A percentile compares a stretch with the other conserved stretches of the same genome.
These are phyloP conservation scores for Parnassius orleans DNA, from an alignment of 2,888 invertebrate genomes.

Conservation along the genomic window DNA sequence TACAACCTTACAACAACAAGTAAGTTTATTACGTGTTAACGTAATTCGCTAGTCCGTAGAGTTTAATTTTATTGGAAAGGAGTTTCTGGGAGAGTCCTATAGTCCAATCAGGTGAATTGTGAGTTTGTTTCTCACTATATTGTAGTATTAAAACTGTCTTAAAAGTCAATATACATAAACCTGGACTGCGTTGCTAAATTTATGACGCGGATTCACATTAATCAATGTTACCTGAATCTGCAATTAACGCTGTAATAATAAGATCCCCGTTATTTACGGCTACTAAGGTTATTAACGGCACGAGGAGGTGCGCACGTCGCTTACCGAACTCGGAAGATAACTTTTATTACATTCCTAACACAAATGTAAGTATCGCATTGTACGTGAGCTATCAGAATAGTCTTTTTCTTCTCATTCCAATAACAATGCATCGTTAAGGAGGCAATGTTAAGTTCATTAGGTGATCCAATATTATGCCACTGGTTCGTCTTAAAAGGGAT, in stretches of 20 bases:
- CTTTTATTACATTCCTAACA: constrained; percentile 67
- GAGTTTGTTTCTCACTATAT: no score
- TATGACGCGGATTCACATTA: constrained; percentile 12
- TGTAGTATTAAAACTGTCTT: no score
- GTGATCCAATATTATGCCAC: constrained; percentile 24
- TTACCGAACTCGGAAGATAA: constrained; percentile 55
- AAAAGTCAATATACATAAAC: neutral
- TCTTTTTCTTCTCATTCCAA: constrained; percentile 49
- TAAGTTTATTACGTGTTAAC: no score
- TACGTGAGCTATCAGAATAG: constrained; percentile 60
- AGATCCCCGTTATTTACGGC: constrained; percentile 25
- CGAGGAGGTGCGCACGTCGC: constrained; percentile 44
- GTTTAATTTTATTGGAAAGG: no score
- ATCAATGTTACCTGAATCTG: constrained; percentile 21
- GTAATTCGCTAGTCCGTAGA: no score
- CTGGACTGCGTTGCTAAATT: constrained; percentile 3
- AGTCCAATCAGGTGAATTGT: no score
- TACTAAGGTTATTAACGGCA: constrained; percentile 31
- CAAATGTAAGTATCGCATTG: constrained; percentile 51
- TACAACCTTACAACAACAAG: no score
- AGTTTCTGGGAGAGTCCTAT: no score
- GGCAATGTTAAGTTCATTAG: constrained; percentile 49
- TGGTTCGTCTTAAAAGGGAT: constrained; percentile 33
- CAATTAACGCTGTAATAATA: constrained; percentile 27
- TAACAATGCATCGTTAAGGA: constrained; percentile 63